Evolutionary conservation across 1,140 invertebrate species (phyloP), one percentile per base, ranked within the genome.

Genomic region (Hetaerina americana): DNA sequence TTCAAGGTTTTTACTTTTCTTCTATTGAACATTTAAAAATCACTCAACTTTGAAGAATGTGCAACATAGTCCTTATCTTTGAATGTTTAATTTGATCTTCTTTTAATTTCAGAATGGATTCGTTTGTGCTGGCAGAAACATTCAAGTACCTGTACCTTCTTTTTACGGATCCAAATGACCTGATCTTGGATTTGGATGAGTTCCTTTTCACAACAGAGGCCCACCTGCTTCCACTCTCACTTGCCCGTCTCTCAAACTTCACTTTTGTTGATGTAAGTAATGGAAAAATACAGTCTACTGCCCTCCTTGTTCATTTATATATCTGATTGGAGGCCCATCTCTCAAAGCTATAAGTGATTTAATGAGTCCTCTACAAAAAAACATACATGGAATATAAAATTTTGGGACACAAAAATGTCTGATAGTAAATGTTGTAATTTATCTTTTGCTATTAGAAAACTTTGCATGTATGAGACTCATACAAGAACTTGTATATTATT

Each of bases 161-260:
- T 71, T 99, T 98, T 81, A 88, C 94, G 8, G 92, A 97, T 74
- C 89, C 92, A 66, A 87, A 86, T 49, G 95, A 99, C 78, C 80
- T 98, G 22, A 82, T 93, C 26, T 81, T 99, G 26, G 91, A 98
- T 80, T 82, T 98, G n/a, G 94, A 98, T 81, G 90, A 97, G 80
- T 99, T 97, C 83, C 88, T 99, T 71, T 93, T 99, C 75, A 98
- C 96, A 0, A 99, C 97, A 0, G 97, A 99, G 80, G 97, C 95
- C 1, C 97, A 99, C 83, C 86, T 99, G 28, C 81, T 99, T 71
- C 97, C 97, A 12, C 82, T 99, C 0, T 90, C 89, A 12, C 82
- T 97, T 26, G 92, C 90, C 70, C 78, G 77, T 79, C 81, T 80
- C 31, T 82, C 73, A 78, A 85, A 77, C 71, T 70, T 76, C 18